Conservation (phyloP, 2,113 vertebrate genomes). For the Pagrus major region DNA sequence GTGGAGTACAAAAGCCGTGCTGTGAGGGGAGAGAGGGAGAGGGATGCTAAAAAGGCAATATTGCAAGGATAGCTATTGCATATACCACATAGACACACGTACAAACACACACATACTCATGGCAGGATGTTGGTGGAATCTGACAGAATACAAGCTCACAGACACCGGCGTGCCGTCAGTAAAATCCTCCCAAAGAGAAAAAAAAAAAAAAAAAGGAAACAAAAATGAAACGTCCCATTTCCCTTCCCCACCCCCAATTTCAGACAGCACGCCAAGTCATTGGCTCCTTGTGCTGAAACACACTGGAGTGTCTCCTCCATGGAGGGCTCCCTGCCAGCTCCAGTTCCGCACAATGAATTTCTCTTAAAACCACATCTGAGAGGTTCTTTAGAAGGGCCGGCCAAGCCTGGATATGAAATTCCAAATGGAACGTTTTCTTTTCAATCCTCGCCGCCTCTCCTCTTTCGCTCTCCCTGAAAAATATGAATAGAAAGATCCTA, state of each 20-base stretch:
- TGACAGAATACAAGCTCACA: constrained; percentile 56
- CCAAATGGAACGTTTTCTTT: constrained; percentile 79
- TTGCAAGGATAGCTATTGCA: constrained; percentile 34
- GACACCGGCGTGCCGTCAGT: constrained; percentile 45
- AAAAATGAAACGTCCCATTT: constrained; percentile 61
- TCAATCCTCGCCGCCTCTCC: constrained; percentile 66
- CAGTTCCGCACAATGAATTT: constrained; percentile 83
- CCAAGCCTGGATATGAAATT: constrained; percentile 79
- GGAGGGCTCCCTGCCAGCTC: constrained; percentile 76
- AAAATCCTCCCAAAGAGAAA: constrained; percentile 26
- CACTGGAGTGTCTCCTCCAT: constrained; percentile 70
- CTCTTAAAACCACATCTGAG: constrained; percentile 84
- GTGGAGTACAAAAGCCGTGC: constrained; percentile 83
- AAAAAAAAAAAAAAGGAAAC: constrained; percentile 20
- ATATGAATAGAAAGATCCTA: constrained; percentile 83
- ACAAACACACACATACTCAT: constrained; percentile 13
- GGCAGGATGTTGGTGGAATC: constrained; percentile 47
- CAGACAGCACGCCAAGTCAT: constrained; percentile 63
- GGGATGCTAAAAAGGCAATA: constrained; percentile 60
- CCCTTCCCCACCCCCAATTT: constrained; percentile 59
- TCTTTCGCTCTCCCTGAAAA: constrained; percentile 71
- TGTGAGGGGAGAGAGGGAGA: constrained; percentile 53
- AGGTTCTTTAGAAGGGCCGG: constrained; percentile 67
- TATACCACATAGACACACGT: constrained; percentile 24
- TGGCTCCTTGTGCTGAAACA: constrained; percentile 66